These are phyloP conservation scores for Triops cancriformis DNA, from an alignment of 1,140 invertebrate genomes.

Conservation along the genomic window DNA sequence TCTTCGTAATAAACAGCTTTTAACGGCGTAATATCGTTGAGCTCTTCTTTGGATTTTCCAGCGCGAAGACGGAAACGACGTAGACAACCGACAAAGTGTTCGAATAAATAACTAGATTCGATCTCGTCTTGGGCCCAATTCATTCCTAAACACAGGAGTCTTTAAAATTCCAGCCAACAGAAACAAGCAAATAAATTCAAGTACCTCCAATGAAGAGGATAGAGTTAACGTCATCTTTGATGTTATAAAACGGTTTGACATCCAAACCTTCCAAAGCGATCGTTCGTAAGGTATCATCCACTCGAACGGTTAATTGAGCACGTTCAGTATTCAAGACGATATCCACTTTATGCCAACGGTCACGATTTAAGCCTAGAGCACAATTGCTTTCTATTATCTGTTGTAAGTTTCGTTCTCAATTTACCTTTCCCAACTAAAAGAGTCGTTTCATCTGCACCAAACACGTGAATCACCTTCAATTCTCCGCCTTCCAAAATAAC, in stretches of 20 bases:
- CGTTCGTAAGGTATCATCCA: conserved; percentile 63
- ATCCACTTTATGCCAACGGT: conserved; percentile 78
- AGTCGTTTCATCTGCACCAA: conserved; percentile 72
- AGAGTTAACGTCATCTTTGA: conserved; percentile 69
- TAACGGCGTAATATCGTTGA: conserved; percentile 64
- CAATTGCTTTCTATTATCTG: not conserved
- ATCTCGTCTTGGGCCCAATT: conserved; percentile 74
- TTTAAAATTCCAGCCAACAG: not conserved
- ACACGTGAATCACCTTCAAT: conserved; percentile 79
- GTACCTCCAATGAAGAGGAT: conserved; percentile 81
- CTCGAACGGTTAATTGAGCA: conserved; percentile 65
- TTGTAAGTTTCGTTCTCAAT: not conserved
- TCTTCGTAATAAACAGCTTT: conserved; percentile 78
- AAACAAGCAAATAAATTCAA: conserved; percentile 21
- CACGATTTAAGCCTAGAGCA: conserved; percentile 60
- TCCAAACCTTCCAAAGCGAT: conserved; percentile 68
- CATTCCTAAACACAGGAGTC: conserved; percentile 48
- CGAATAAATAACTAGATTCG: conserved; percentile 80
- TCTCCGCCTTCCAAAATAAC: conserved; percentile 82
- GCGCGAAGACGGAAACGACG: conserved; percentile 72
- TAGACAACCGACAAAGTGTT: conserved; percentile 85
- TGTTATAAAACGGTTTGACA: conserved; percentile 70
- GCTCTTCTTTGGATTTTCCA: conserved; percentile 46
- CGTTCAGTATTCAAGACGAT: conserved; percentile 74
- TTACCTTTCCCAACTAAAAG: conserved; percentile 70